Percentiles rank a stretch among this genome's conserved stretches.
These are phyloP conservation scores for Podabrus alpinus DNA, from an alignment of 2,888 invertebrate genomes.

Conservation along the genomic window DNA sequence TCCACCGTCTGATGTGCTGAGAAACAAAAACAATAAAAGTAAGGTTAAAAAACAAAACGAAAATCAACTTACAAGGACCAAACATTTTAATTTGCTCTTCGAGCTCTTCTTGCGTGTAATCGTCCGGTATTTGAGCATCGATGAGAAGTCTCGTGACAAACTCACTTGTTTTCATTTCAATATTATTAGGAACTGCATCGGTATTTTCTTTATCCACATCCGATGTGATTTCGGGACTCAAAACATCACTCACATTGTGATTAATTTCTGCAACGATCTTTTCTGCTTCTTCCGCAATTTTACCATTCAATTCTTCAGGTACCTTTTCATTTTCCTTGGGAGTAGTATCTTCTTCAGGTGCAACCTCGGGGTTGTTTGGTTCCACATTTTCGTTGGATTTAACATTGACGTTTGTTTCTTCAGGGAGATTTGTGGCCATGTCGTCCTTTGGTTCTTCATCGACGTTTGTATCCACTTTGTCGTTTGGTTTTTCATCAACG, in stretches of 20 bases:
- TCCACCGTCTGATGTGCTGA: conserved; percentile 65
- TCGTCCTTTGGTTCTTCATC: not conserved
- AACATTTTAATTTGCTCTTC: conserved; percentile 27
- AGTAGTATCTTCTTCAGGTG: not conserved
- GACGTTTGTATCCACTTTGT: not conserved
- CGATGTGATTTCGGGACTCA: not conserved
- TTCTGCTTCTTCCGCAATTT: not conserved
- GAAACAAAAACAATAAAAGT: conserved; percentile 38
- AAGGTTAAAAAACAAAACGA: not conserved
- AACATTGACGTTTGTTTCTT: too few species aligned
- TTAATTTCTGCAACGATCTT: not conserved
- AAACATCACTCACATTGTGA: not conserved
- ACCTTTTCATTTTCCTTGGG: not conserved
- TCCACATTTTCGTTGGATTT: not conserved
- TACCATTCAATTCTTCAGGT: not conserved
- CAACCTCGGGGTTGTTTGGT: not conserved
- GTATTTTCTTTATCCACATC: not conserved
- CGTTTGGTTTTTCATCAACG: not conserved
- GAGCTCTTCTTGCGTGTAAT: conserved; percentile 29
- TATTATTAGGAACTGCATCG: not conserved
- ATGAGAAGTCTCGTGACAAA: not conserved
- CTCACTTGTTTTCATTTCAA: not conserved
- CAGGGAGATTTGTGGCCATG: too few species aligned
- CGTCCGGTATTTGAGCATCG: conserved; percentile 32
- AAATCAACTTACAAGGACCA: conserved; percentile 20